Base-by-base conservation (phyloP, 2,888 invertebrate genomes). In the Heterodera filipjevi region DNA sequence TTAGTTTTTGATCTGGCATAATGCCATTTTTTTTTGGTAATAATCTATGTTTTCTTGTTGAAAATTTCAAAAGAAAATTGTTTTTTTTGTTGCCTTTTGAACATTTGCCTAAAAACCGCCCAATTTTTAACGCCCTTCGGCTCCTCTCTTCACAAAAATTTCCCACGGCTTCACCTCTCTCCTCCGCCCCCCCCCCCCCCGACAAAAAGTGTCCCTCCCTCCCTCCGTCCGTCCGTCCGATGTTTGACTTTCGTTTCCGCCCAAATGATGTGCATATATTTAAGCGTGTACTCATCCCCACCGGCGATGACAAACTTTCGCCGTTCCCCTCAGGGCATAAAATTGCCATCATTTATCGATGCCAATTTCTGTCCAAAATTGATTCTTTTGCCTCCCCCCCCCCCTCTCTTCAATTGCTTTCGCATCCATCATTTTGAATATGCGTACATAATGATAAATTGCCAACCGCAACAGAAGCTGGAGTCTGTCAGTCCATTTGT, bases 201-300 rank as follows among this genome's bases (percentile, higher is more conserved):
- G 22, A 53, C 49, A 53, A 53, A 53, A 53, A 53, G 49, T 22
- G 22, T 53, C 19, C 10, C 49, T 16, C 49, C 49, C 16, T 19
- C 49, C 39, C 5, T 39, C 39, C 5, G 39, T 39, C 39, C 39
- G 39, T 14, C 49, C 49, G 49, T 22, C 49, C 19, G 49, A 22
- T 16, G 16, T 53, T 49, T 53, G 49, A 22, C 49, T 53, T 53
- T 53, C 22, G n/a, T 19, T 53, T 49, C 49, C 49, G 49, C 49
- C 49, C 49, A 53, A 53, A 22, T 53, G 49, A 53, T 53, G 49
- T 53, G 49, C 49, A 53, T 53, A 53, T 53, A 53, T 53, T 53
- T 22, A 53, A 53, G 49, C 22, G 49, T 19, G 49, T 53, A 22
- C 49, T 53, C 49, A 53, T 53, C 49, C 46, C 22, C 49, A 39